Evolutionary conservation across 1,140 invertebrate genomes (phyloP), one percentile per base, ranked within the genome.

Genomic region (Cherax destructor): DNA sequence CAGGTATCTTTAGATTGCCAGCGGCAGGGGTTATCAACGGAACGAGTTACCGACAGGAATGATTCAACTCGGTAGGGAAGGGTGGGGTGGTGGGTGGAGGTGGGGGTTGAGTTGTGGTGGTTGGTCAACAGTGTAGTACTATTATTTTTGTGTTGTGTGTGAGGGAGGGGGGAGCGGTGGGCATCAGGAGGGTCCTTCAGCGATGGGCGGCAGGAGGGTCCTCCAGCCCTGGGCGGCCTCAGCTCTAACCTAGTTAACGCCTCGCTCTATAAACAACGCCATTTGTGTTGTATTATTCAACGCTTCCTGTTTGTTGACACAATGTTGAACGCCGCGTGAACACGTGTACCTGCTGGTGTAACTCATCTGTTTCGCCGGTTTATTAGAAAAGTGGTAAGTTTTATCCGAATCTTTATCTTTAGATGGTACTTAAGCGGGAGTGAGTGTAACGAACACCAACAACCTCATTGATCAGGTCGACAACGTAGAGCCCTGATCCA

Each of bases 81-180:
- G 47, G 7, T 10, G 77, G 47, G n/a, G 77, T 1, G 47, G 77
- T 78, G 18, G 77, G 77, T 11, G 11, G 69, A 10, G 69, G n/a
- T 13, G 47, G 47, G 47, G 77, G 47, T 41, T 3, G 52, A 56
- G 52, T 18, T 79, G 77, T 16, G 77, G 18, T 79, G 77, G 24
- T 56, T 79, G 50, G 47, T 50, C 50, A 79, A 50, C 77, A 56
- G 30, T 41, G 41, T 6, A 50, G 13, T 56, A 13, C 4, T 56
- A 79, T 49, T 50, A 50, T 56, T 79, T 79, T 79, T 50, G 77
- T 49, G 77, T 49, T 79, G 41, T 49, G 47, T 79, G 47, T 49
- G 21, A 5, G n/a, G 5, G 11, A 30, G 69, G 6, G 65, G n/a
- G 6, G 77, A 10, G 50, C 9, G 77, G 69, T n/a, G 30, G 30